Evolutionary conservation across 2,113 vertebrate genomes (phyloP).

Genomic region (Prunella fulvescens): DNA sequence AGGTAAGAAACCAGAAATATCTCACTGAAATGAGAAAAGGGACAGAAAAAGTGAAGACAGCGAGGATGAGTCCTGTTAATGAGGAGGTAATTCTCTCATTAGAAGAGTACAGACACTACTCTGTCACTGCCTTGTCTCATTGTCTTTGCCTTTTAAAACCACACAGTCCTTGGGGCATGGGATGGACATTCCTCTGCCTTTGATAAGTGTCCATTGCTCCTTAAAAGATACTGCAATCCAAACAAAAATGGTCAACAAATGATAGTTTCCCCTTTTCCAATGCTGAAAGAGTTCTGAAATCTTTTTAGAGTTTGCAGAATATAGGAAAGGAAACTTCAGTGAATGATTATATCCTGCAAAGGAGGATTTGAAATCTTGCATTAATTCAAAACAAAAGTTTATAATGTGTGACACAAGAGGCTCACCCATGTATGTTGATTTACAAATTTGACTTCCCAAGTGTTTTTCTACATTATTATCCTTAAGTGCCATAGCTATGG

Average conservation of each 20-base stretch:
- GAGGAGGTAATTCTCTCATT: neutral
- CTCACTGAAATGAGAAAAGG: neutral
- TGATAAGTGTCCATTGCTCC: neutral
- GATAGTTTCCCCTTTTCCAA: neutral
- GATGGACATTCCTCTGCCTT: neutral
- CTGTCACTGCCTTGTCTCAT: neutral
- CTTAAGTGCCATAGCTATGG: neutral
- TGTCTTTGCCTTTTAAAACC: neutral
- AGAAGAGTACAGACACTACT: neutral
- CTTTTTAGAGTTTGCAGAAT: neutral
- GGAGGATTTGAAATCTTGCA: neutral
- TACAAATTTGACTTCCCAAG: neutral
- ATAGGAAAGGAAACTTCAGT: neutral
- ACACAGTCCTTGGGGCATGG: neutral
- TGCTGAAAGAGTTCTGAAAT: neutral
- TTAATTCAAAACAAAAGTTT: neutral
- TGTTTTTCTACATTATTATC: neutral
- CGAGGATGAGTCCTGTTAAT: neutral
- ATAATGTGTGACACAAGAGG: neutral
- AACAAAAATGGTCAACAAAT: neutral
- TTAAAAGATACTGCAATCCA: neutral
- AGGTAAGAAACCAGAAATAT: neutral
- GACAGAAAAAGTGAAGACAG: neutral
- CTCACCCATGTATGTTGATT: neutral
- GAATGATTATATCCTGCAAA: neutral